Evolutionary conservation across 2,113 vertebrate species (phyloP), one percentile per base, ranked within the genome.

Genomic region (Cricetomys ansorgei): DNA sequence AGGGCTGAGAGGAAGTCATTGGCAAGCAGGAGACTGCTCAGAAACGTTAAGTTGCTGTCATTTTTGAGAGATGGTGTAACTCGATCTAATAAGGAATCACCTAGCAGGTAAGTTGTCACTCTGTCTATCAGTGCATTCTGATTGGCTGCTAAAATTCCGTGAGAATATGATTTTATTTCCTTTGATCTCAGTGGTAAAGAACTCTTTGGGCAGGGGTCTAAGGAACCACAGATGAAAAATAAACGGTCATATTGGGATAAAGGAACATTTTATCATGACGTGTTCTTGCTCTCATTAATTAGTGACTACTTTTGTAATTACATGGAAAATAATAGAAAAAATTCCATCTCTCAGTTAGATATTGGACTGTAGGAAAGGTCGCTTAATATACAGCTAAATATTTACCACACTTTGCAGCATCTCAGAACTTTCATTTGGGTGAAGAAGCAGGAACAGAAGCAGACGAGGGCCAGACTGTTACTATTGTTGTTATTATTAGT

Each of bases 371-470:
- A 83, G 83, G 77, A 79, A 97, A 93, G 84, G 67, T 70, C 88
- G 75, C 50, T 86, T 95, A 88, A 79, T 69, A 92, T 59, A 89
- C 77, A 55, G 57, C 93, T 95, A 97, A 97, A 84, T 90, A 94
- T 97, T 97, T 90, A 90, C 64, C 8, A 84, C 88, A 62, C 40
- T 96, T 91, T 92, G 89, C 23, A 88, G 50, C n/a, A 87, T 50
- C 73, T 94, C 27, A 77, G 84, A 91, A 65, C 73, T 95, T 92
- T 31, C 72, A 92, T 91, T 77, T 84, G 9, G 50, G 50, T 87
- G 70, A 31, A 70, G 72, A 89, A 69, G 2, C 34, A 80, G 19
- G 17, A 64, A 75, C 21, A 91, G 43, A 85, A 77, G 16, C n/a
- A 73, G 34, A 45, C 89, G 57, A 89, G 17, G 48, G 34, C 37